Evolutionary conservation across 2,797 vertebrate species (phyloP), one percentile per base, ranked within the genome.

Genomic region (Iguana delicatissima): DNA sequence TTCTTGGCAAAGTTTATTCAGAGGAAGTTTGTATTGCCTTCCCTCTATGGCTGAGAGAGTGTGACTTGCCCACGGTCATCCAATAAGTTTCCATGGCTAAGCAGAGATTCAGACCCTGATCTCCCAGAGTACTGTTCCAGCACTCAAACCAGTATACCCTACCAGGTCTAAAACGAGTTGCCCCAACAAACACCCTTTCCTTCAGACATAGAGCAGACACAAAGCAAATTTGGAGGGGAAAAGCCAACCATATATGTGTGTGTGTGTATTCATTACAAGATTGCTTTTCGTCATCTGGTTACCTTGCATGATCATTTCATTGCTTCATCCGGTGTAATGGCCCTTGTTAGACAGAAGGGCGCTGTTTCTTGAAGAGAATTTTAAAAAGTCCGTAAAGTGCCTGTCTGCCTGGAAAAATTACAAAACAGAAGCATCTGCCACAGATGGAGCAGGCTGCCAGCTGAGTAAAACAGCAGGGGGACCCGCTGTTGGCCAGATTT

Each of bases 401-500:
- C 82, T 96, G 46, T 95, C 95, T 96, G 94, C 95, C 94, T 95
- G 92, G 92, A 95, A 96, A 94, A 91, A 94, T 95, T 92, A 91
- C 89, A 93, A 92, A 96, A 92, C 86, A 89, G 87, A 89, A 96
- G 92, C 96, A 96, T 96, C 96, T 97, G 96, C 94, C 92, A 91
- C 95, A 96, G 92, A 95, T 89, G 90, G 95, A 96, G 92, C 95
- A 92, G 93, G 94, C 94, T 95, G 96, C 95, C 93, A 90, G 94
- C 94, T 95, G 96, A 97, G 97, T 94, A 95, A 95, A 97, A 96
- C 96, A 97, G 97, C 97, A 96, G 97, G 96, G 94, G 95, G 94
- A 94, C 96, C 96, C 96, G 96, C 96, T 97, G 96, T 96, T 95
- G 95, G 96, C 96, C 96, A 97, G 95, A 96, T 96, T 96, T 95